These are phyloP conservation scores for Urophycis tenuis DNA, from an alignment of 2,797 vertebrate genomes.

Conservation along the genomic window DNA sequence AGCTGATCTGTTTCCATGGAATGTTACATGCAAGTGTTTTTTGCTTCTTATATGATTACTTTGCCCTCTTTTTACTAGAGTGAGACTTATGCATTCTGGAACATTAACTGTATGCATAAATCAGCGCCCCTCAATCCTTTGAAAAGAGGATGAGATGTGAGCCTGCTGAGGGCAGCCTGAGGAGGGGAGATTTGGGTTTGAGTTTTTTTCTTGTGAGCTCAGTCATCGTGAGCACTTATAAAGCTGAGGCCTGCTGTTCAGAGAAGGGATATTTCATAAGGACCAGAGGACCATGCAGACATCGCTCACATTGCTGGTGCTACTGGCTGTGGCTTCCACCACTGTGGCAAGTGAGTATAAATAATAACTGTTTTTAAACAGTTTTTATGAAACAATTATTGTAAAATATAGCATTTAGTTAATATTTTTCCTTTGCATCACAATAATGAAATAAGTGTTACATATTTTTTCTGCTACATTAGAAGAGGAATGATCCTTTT, in stretches of 20 bases:
- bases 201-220: constrained; percentile 20
- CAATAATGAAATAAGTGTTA: not conserved
- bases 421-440: not conserved
- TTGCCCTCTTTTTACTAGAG: constrained; percentile 16
- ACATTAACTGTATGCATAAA: not conserved
- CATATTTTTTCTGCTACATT: not conserved
- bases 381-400: not conserved
- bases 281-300: constrained; percentile 51
- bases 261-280: constrained; percentile 44
- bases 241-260: constrained; percentile 37
- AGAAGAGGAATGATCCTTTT: not conserved
- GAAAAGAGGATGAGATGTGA: not conserved
- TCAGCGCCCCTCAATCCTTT: not conserved
- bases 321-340: constrained; percentile 49
- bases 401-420: not conserved
- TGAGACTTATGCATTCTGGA: not conserved
- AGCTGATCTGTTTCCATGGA: not conserved
- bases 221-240: constrained; percentile 45
- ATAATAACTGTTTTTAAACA: not conserved
- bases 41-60: constrained; percentile 21
- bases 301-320: constrained; percentile 46
- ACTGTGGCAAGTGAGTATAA: constrained; percentile 61
- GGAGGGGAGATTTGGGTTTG: constrained; percentile 22
- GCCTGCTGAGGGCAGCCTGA: not conserved
- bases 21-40: not conserved